These are phyloP conservation scores for Clivina fossor DNA, from an alignment of 2,888 invertebrate species.

Conservation along the genomic window DNA sequence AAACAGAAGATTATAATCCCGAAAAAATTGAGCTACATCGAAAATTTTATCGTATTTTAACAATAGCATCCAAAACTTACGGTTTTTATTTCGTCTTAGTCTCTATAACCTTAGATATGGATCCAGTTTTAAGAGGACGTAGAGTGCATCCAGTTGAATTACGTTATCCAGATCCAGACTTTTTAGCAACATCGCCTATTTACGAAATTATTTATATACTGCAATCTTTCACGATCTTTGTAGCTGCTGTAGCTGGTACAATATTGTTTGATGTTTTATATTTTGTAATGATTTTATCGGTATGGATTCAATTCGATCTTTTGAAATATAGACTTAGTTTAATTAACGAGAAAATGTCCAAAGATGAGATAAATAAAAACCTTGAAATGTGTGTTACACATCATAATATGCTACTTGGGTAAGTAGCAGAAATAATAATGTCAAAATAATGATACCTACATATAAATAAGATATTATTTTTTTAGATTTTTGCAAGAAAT, in stretches of 20 bases:
- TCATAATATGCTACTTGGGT: slow-evolving; percentile 7
- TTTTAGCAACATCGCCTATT: neutral
- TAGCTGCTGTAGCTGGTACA: slow-evolving; percentile 2
- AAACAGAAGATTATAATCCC: neutral
- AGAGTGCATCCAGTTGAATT: slow-evolving; percentile 1
- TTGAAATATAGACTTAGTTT: neutral
- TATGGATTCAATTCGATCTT: slow-evolving; percentile 11
- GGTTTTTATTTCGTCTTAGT: slow-evolving; percentile 5
- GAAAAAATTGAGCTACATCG: neutral
- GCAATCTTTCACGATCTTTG: neutral
- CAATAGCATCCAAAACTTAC: neutral
- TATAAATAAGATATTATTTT: too few species aligned
- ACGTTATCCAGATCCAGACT: neutral
- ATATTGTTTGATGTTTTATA: slow-evolving; percentile 10
- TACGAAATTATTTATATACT: slow-evolving; percentile 4
- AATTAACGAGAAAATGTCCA: neutral
- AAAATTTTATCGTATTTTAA: neutral
- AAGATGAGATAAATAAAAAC: neutral
- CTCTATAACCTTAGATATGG: neutral
- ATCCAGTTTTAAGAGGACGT: neutral
- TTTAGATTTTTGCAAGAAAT: slow-evolving; percentile 8
- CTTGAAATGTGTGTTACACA: neutral
- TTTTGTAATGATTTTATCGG: slow-evolving; percentile 11
- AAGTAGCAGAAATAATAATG: slow-evolving; percentile 2
- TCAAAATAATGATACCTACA: too few species aligned